Evolutionary conservation across 2,113 vertebrate genomes (phyloP).

Genomic region (Megaceryle torquata): DNA sequence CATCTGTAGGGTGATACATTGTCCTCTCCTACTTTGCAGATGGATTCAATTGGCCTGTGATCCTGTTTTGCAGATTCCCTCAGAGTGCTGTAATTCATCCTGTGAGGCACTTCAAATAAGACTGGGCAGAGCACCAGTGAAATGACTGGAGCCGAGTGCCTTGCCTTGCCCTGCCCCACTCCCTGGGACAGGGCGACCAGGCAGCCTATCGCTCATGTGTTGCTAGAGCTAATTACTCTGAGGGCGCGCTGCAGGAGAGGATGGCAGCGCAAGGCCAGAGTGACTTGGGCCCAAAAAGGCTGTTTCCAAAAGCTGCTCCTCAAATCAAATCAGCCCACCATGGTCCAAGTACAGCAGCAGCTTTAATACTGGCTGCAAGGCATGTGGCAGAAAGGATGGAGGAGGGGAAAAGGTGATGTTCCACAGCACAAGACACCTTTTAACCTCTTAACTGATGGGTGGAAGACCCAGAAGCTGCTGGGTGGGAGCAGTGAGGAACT

Average conservation of each 20-base stretch:
- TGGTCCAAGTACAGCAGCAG: fast-evolving
- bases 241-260: background rate
- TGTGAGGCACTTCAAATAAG: background rate
- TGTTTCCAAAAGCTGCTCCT: background rate
- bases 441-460: background rate
- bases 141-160: background rate
- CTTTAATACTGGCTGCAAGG: background rate
- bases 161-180: fast-evolving
- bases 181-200: background rate
- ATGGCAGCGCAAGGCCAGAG: background rate
- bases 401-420: background rate
- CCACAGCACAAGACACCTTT: background rate
- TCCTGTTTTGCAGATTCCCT: conserved; percentile 54
- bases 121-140: background rate
- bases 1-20: background rate
- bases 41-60: conserved; percentile 52
- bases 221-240: conserved; percentile 11
- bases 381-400: fast-evolving
- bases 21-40: background rate
- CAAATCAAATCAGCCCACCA: background rate
- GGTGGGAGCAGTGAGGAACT: background rate
- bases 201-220: background rate
- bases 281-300: background rate
- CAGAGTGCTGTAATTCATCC: conserved; percentile 16
- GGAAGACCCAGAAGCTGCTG: background rate